Percentiles rank a stretch among this genome's conserved stretches.
Conservation (phyloP, 2,113 vertebrate genomes). For the Hirundichthys speculiger region DNA sequence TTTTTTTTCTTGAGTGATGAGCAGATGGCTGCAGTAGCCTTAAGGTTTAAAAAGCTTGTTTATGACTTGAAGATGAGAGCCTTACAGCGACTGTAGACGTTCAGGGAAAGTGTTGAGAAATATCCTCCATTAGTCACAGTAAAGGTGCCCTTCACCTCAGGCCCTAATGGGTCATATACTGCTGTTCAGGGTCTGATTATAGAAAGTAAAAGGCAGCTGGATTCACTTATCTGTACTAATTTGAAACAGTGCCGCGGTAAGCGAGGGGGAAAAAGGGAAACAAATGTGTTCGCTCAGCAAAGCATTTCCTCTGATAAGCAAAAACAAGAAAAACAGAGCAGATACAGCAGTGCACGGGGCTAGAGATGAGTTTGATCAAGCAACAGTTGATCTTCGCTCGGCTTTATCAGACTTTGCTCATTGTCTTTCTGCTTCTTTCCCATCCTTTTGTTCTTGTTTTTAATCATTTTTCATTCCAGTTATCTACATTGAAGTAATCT, state of each 20-base stretch:
- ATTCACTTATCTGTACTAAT: constrained; percentile 13
- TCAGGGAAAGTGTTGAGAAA: background rate
- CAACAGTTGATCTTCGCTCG: constrained; percentile 45
- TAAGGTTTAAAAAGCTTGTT: constrained; percentile 21
- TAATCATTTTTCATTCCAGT: constrained; percentile 53
- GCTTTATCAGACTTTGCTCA: constrained; percentile 43
- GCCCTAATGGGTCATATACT: constrained; percentile 6
- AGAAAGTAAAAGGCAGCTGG: background rate
- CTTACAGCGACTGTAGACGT: background rate
- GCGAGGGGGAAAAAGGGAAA: background rate
- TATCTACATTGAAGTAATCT: constrained; percentile 61
- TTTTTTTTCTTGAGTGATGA: background rate
- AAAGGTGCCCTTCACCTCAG: constrained; percentile 15
- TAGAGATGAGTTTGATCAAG: constrained; percentile 54
- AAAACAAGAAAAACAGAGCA: constrained; percentile 13
- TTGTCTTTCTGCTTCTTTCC: constrained; percentile 28
- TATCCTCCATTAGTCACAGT: background rate
- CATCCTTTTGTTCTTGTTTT: constrained; percentile 52
- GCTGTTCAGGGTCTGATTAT: background rate
- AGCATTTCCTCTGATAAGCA: background rate
- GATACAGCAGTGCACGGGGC: too few species aligned
- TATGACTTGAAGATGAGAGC: constrained; percentile 15
- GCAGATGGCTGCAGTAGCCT: constrained; percentile 34
- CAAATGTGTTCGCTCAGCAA: background rate
- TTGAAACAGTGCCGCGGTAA: background rate